Conservation (phyloP, 2,797 vertebrate species). For the Melanotaenia boesemani region DNA sequence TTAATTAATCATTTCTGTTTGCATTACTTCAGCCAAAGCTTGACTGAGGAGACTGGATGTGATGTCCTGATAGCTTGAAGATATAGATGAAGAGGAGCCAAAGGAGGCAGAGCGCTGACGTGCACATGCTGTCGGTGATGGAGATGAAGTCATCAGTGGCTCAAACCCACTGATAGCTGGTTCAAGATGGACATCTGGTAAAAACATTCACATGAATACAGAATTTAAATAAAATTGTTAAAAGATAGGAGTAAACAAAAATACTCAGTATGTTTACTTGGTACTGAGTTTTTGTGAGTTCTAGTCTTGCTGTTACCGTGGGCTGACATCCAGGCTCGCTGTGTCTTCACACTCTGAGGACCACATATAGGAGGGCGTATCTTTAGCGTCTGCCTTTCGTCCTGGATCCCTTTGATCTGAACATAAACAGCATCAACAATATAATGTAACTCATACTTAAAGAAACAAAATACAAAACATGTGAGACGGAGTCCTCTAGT, state of each 20-base stretch:
- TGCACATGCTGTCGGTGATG: constrained; percentile 51
- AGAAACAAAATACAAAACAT: background rate
- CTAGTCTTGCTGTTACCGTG: constrained; percentile 79
- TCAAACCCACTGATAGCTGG: constrained; percentile 50
- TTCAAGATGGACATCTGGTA: constrained; percentile 75
- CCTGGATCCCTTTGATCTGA: constrained; percentile 66
- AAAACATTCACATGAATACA: constrained; percentile 15
- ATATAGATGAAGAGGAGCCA: constrained; percentile 79
- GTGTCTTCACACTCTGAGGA: constrained; percentile 75
- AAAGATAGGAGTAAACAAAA: background rate
- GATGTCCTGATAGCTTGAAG: constrained; percentile 89
- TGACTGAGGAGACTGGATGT: constrained; percentile 85
- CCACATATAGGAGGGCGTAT: constrained; percentile 82
- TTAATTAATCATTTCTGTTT: background rate
- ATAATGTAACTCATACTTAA: background rate
- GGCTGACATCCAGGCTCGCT: constrained; percentile 78
- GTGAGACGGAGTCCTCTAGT: background rate
- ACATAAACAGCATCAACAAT: constrained; percentile 26
- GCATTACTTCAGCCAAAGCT: constrained; percentile 87
- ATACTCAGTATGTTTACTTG: background rate
- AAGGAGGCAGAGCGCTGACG: constrained; percentile 83
- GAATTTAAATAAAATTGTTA: background rate
- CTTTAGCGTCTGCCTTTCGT: constrained; percentile 75
- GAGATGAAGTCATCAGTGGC: constrained; percentile 73
- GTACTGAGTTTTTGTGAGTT: constrained; percentile 1